Percentiles rank a stretch among this genome's conserved stretches.
phyloP scores from a whole-genome alignment of 1,140 invertebrate species.

The Papilio xuthus region DNA sequence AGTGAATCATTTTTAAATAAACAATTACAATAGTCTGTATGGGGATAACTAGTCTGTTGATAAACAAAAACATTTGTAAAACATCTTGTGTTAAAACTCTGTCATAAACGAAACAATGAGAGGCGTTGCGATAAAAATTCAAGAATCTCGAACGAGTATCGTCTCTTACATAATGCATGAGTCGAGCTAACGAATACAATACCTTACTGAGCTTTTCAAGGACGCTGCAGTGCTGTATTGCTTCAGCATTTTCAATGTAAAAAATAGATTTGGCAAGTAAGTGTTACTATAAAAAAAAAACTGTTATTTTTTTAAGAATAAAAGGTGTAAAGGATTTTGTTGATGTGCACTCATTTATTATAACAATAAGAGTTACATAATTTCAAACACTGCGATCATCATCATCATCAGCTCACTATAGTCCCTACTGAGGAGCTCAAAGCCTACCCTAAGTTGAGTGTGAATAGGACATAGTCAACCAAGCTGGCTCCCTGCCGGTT shows the following conservation, averaged over 20 bases:
- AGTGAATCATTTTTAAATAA: no score
- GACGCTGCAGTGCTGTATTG: not conserved
- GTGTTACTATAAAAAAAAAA: not conserved
- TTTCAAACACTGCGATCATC: no score
- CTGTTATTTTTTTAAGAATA: no score
- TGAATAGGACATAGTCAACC: no score
- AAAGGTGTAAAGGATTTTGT: no score
- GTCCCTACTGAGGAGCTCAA: no score
- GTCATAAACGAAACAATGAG: conserved; percentile 1
- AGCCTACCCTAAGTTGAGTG: no score
- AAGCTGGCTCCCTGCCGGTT: no score
- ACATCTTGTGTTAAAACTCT: conserved; percentile 1
- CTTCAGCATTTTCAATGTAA: conserved; percentile 17
- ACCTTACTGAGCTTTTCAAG: conserved; percentile 15
- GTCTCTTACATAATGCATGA: conserved; percentile 21
- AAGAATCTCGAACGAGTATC: conserved; percentile 22
- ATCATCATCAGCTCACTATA: no score
- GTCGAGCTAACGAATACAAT: conserved; percentile 24
- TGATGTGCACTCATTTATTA: no score
- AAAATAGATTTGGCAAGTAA: not conserved
- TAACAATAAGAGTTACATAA: no score
- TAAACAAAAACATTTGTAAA: not conserved
- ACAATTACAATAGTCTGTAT: no score
- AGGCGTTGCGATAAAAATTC: conserved; percentile 3
- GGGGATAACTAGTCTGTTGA: not conserved